These are phyloP conservation scores for Coecobrya sp. DNA, from an alignment of 2,888 invertebrate species.

Conservation along the genomic window DNA sequence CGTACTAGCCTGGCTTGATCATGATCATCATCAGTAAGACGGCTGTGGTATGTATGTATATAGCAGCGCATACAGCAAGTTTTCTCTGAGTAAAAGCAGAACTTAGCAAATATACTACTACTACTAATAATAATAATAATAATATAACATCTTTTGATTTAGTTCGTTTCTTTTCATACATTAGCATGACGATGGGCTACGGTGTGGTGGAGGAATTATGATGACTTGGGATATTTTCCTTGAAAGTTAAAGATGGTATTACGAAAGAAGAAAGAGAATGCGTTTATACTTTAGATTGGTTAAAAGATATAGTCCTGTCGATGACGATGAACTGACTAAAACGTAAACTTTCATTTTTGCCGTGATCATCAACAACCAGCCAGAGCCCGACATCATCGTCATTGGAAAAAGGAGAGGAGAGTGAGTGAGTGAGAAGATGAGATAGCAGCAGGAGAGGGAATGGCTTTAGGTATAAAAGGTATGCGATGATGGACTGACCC, in stretches of 20 bases:
- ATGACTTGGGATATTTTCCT: constrained; percentile 75
- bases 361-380: constrained; percentile 60
- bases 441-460: constrained; percentile 55
- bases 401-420: constrained; percentile 23
- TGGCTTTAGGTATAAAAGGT: constrained; percentile 45
- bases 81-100: constrained; percentile 51
- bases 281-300: constrained; percentile 41
- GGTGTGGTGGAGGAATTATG: constrained; percentile 50
- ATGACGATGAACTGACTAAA: constrained; percentile 59
- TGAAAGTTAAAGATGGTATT: constrained; percentile 1
- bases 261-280: neutral
- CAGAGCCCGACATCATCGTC: constrained; percentile 18
- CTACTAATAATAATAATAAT: too few species aligned
- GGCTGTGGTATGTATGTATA: neutral
- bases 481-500: constrained; percentile 76
- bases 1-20: constrained; percentile 35
- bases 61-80: neutral
- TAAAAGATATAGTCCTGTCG: constrained; percentile 15
- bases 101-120: constrained; percentile 39
- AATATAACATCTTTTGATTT: constrained; percentile 59
- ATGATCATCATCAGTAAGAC: constrained; percentile 22
- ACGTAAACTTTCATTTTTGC: constrained; percentile 69
- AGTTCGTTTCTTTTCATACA: constrained; percentile 37
- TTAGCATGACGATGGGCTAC: neutral
- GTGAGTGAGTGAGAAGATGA: constrained; percentile 33